Conservation (phyloP, 92 coral and sea anemone species). For the Heliopora coerulea region DNA sequence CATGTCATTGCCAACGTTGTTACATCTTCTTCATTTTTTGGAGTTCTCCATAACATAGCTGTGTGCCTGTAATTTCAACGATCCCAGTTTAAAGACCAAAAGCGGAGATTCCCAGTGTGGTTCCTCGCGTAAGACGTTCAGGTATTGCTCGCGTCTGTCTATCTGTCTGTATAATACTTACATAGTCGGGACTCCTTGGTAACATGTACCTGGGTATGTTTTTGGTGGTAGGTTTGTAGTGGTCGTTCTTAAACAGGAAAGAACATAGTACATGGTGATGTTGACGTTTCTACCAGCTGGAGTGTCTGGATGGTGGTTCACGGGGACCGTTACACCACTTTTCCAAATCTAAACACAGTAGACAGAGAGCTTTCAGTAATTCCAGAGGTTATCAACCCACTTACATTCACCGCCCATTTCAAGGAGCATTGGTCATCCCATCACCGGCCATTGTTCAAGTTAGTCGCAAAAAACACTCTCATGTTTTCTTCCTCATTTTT, state of each 20-base stretch:
- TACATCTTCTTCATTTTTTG: conserved; percentile 78
- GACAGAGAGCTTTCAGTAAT: too few species aligned
- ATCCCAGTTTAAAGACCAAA: too few species aligned
- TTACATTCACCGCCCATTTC: too few species aligned
- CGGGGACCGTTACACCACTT: conserved; percentile 83
- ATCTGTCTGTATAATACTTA: conserved; percentile 60
- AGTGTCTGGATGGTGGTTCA: conserved; percentile 93
- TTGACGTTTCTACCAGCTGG: conserved; percentile 94
- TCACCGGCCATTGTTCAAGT: too few species aligned
- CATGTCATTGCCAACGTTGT: conserved; percentile 69
- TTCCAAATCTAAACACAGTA: conserved; percentile 62
- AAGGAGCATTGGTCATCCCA: too few species aligned
- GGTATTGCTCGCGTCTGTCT: too few species aligned
- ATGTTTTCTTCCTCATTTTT: too few species aligned
- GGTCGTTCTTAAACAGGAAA: conserved; percentile 79
- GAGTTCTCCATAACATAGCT: conserved; percentile 88
- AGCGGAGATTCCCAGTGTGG: too few species aligned
- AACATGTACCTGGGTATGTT: conserved; percentile 87
- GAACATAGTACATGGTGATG: conserved; percentile 81
- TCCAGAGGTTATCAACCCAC: too few species aligned
- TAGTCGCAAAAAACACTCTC: background rate
- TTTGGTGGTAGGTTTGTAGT: conserved; percentile 52
- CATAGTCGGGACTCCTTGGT: conserved; percentile 99
- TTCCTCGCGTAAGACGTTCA: too few species aligned
- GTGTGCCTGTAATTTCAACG: conserved; percentile 85